Conservation (phyloP, 2,113 vertebrate species). For the Peromyscus californicus region DNA sequence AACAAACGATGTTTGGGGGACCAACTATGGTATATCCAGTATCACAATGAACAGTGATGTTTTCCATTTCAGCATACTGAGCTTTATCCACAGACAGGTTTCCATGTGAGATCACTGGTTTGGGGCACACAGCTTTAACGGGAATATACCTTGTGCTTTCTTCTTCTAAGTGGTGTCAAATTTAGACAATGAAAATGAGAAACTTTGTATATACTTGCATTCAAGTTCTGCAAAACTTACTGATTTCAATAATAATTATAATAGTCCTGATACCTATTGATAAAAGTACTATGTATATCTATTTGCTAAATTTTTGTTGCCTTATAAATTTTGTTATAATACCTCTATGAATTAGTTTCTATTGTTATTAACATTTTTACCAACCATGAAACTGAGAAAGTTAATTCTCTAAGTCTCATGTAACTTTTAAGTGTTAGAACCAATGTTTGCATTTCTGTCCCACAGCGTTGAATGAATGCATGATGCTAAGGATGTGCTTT, state of each 20-base stretch:
- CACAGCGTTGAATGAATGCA: not conserved
- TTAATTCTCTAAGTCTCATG: not conserved
- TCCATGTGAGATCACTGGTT: not conserved
- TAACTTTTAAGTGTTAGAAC: not conserved
- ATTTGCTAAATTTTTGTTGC: not conserved
- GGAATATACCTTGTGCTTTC: not conserved
- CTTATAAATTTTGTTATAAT: not conserved
- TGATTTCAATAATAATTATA: not conserved
- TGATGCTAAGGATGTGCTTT: not conserved
- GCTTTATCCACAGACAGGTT: not conserved
- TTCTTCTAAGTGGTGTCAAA: not conserved
- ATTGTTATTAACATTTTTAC: not conserved
- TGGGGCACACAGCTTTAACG: not conserved
- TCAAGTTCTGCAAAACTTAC: not conserved
- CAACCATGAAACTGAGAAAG: not conserved
- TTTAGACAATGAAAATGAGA: not conserved
- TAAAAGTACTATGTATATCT: not conserved
- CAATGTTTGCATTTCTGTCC: not conserved
- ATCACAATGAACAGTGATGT: slow-evolving; percentile 2
- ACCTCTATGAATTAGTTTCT: not conserved
- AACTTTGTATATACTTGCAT: not conserved
- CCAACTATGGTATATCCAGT: slow-evolving; percentile 57
- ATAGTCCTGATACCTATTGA: not conserved
- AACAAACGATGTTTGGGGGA: fast-evolving
- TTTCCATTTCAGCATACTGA: not conserved